A percentile compares a stretch with the other conserved stretches of the same genome.
phyloP scores from a whole-genome alignment of 2,113 vertebrate genomes.

The Trichechus manatus region DNA sequence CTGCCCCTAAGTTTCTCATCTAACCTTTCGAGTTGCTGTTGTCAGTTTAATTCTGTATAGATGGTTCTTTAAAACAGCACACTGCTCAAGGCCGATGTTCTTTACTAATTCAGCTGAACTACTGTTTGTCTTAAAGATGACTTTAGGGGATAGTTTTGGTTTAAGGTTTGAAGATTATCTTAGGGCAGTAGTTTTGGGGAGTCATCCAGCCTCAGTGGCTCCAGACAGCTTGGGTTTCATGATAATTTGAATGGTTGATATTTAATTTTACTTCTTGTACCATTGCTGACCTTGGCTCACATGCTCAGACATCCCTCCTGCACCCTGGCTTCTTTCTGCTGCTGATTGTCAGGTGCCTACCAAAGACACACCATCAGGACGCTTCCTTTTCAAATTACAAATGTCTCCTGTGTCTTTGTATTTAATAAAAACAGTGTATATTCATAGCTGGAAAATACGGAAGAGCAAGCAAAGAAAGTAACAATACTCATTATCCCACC shows the following conservation, averaged over 20 bases:
- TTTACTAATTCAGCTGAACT: too few species aligned
- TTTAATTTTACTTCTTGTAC: accelerated
- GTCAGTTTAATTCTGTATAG: background rate
- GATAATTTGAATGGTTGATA: background rate
- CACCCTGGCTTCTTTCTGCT: background rate
- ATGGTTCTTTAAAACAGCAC: background rate
- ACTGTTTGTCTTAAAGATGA: background rate
- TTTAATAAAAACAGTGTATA: background rate
- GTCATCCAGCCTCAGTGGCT: background rate
- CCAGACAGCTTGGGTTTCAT: background rate
- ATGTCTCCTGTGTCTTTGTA: background rate
- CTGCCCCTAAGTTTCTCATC: background rate
- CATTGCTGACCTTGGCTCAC: background rate
- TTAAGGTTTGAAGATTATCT: background rate
- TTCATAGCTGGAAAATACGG: background rate
- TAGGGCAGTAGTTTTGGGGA: background rate
- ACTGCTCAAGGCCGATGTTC: background rate
- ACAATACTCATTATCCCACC: background rate
- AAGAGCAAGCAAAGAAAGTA: background rate
- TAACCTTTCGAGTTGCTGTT: background rate
- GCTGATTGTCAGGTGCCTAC: background rate
- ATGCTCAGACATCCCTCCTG: too few species aligned
- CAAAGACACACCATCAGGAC: accelerated
- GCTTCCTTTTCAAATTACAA: background rate
- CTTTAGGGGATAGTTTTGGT: background rate